A percentile compares a stretch with the other conserved stretches of the same genome.
phyloP scores from a whole-genome alignment of 1,140 invertebrate genomes.

The Copidosoma floridanum region DNA sequence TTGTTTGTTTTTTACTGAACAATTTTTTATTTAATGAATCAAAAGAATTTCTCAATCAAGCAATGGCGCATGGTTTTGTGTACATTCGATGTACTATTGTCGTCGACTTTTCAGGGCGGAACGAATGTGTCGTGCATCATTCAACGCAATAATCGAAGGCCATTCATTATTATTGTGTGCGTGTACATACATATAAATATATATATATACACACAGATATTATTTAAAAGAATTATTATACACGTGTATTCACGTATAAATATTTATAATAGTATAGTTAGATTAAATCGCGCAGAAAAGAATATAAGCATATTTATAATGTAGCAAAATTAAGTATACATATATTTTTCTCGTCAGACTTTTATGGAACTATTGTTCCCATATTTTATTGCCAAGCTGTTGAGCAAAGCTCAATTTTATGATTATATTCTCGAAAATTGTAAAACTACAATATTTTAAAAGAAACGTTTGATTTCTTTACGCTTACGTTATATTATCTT shows the following conservation, averaged over 20 bases:
- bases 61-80: no score
- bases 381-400: background rate
- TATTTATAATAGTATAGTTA: background rate
- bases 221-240: no score
- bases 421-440: no score
- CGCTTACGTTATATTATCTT: background rate
- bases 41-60: no score
- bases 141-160: slow-evolving; percentile 51
- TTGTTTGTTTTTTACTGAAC: no score
- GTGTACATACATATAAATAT: slow-evolving; percentile 25
- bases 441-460: slow-evolving; percentile 17
- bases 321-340: slow-evolving; percentile 9
- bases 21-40: no score
- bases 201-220: slow-evolving; percentile 39
- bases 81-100: background rate
- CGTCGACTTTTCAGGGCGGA: slow-evolving; percentile 17
- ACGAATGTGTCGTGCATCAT: slow-evolving; percentile 36
- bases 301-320: background rate
- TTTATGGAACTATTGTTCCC: slow-evolving; percentile 8
- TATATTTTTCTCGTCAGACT: slow-evolving; percentile 11
- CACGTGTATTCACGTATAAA: no score
- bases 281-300: slow-evolving; percentile 1
- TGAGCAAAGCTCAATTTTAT: background rate
- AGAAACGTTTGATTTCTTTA: background rate
- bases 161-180: slow-evolving; percentile 45